Evolutionary conservation across 2,888 invertebrate genomes (phyloP).

Genomic region (Lepeophtheirus nordmannii): DNA sequence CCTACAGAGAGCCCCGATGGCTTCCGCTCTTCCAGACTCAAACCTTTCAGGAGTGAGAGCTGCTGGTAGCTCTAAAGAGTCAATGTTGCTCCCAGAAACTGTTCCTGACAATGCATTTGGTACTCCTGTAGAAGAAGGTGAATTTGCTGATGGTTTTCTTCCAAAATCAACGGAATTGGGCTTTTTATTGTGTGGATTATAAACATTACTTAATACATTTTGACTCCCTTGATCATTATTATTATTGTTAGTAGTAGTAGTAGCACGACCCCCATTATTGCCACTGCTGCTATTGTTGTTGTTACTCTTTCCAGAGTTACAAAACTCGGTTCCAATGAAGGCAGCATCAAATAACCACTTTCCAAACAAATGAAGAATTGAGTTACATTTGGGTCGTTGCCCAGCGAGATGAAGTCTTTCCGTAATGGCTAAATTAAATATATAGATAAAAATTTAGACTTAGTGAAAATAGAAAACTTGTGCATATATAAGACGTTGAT

Average conservation of each 20-base stretch:
- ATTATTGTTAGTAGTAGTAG: neutral
- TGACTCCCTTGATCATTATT: neutral
- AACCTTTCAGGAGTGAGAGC: conserved; percentile 32
- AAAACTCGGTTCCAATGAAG: conserved; percentile 59
- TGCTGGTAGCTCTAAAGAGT: conserved; percentile 27
- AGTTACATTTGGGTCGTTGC: conserved; percentile 70
- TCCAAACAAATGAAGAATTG: conserved; percentile 83
- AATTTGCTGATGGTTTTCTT: neutral
- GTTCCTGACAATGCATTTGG: neutral
- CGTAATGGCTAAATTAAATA: neutral
- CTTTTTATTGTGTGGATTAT: neutral
- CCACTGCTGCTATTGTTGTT: neutral
- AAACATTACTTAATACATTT: neutral
- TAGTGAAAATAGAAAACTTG: neutral
- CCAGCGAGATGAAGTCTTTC: neutral
- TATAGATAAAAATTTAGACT: neutral
- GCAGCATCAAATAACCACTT: conserved; percentile 94
- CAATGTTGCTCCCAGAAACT: neutral
- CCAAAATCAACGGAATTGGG: neutral
- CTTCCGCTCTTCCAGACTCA: conserved; percentile 68
- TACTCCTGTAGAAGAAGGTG: neutral
- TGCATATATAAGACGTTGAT: neutral
- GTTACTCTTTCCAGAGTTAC: conserved; percentile 31
- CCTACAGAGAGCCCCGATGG: conserved; percentile 81
- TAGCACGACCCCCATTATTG: neutral